Conservation (phyloP, 2,888 invertebrate species). For the Catonia carolina region DNA sequence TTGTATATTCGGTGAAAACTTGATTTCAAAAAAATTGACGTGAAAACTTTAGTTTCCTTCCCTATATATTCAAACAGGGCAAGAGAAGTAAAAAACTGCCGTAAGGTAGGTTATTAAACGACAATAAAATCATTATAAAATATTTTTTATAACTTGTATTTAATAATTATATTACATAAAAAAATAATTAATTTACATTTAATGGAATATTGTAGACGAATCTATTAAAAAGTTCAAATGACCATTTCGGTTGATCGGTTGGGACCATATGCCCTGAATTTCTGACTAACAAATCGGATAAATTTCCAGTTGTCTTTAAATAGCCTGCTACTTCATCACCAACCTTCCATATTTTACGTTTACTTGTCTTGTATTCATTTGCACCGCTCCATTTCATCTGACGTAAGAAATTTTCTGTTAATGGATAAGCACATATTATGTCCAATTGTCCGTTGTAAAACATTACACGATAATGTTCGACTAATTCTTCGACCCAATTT, state of each 20-base stretch:
- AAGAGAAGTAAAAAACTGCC: too few relatives aligned
- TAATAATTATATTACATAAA: too few relatives aligned
- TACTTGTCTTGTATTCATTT: conserved; percentile 56
- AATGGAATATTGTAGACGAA: conserved; percentile 16
- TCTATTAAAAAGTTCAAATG: conserved; percentile 61
- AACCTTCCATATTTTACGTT: conserved; percentile 57
- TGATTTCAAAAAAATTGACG: too few relatives aligned
- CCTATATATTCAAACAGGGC: too few relatives aligned
- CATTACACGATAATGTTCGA: conserved; percentile 61
- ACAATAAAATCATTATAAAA: too few relatives aligned
- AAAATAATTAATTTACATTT: too few relatives aligned
- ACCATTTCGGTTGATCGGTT: conserved; percentile 69
- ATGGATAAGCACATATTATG: conserved; percentile 76
- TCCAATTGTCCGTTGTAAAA: conserved; percentile 88
- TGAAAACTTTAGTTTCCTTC: too few relatives aligned
- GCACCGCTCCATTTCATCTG: conserved; percentile 53
- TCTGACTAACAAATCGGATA: conserved; percentile 65
- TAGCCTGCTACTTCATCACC: conserved; percentile 65
- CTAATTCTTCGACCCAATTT: conserved; percentile 59
- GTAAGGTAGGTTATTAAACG: too few relatives aligned
- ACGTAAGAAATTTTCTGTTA: conserved; percentile 16
- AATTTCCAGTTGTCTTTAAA: conserved; percentile 60
- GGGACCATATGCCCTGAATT: conserved; percentile 79
- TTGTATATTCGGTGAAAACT: too few relatives aligned
- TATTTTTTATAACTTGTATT: too few relatives aligned